A percentile compares a stretch with the other conserved stretches of the same genome.
These are phyloP conservation scores for Heterodera schachtii DNA, from an alignment of 1,140 invertebrate genomes.

Conservation along the genomic window DNA sequence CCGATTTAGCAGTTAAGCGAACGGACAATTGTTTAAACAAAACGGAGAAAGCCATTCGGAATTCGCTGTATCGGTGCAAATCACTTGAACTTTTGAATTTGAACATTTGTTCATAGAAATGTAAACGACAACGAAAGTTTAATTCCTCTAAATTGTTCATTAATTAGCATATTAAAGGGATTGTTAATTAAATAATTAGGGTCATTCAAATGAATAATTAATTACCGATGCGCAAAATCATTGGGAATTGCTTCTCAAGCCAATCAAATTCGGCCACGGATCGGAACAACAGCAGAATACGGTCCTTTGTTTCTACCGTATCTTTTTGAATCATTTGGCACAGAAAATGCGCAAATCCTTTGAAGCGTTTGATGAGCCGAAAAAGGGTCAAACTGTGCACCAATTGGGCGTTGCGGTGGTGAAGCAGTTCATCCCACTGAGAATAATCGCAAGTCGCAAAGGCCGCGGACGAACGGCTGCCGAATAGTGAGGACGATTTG, in stretches of 20 bases:
- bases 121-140: not conserved
- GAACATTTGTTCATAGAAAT: not conserved
- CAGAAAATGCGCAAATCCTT: not conserved
- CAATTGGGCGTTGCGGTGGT: not conserved
- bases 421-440: not conserved
- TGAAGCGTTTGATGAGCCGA: not conserved
- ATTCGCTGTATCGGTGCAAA: not conserved
- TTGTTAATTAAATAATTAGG: not conserved
- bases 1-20: not conserved
- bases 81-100: not conserved
- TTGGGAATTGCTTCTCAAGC: not conserved
- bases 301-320: not conserved
- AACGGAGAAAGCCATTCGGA: not conserved
- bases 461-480: not conserved
- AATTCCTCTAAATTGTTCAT: no score
- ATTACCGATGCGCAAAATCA: not conserved
- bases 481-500: no score
- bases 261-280: not conserved
- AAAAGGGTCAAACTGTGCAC: not conserved
- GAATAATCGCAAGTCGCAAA: not conserved
- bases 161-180: no score
- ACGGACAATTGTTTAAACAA: not conserved
- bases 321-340: not conserved
- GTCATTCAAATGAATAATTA: not conserved
- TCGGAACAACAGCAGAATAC: not conserved